Conservation (phyloP, 2,797 vertebrate species). For the Sebastes matsubarae region DNA sequence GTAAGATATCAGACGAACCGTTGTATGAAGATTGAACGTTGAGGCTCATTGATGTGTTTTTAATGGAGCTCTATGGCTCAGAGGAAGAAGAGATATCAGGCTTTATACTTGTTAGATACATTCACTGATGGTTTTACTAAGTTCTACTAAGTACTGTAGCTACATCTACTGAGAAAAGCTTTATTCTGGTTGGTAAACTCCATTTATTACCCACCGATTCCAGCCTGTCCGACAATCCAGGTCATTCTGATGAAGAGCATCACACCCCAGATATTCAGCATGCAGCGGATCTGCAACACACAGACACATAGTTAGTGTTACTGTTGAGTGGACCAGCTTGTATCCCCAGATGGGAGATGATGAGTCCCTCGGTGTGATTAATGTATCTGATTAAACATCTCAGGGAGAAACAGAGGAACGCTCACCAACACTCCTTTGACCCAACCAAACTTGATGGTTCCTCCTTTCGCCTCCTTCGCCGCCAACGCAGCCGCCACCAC, state of each 20-base stretch:
- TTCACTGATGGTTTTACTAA: too few relatives aligned
- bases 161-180: neutral
- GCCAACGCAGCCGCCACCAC: slow-evolving; percentile 85
- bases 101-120: neutral
- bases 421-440: slow-evolving; percentile 94
- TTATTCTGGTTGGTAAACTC: neutral
- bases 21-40: neutral
- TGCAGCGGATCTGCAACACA: slow-evolving; percentile 89
- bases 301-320: neutral
- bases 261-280: slow-evolving; percentile 99
- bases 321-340: neutral
- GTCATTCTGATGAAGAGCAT: slow-evolving; percentile 98
- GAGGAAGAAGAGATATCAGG: neutral
- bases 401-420: neutral
- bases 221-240: slow-evolving; percentile 98
- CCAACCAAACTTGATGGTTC: slow-evolving; percentile 94
- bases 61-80: neutral
- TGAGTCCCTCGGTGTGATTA: neutral
- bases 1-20: too few relatives aligned
- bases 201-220: slow-evolving; percentile 86
- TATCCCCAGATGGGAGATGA: neutral
- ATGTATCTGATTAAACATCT: neutral
- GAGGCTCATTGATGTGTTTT: too few relatives aligned
- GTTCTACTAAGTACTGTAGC: too few relatives aligned
- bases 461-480: slow-evolving; percentile 87